Evolutionary conservation across 2,888 invertebrate genomes (phyloP), one percentile per base, ranked within the genome.

Genomic region (Perithous albicinctus): DNA sequence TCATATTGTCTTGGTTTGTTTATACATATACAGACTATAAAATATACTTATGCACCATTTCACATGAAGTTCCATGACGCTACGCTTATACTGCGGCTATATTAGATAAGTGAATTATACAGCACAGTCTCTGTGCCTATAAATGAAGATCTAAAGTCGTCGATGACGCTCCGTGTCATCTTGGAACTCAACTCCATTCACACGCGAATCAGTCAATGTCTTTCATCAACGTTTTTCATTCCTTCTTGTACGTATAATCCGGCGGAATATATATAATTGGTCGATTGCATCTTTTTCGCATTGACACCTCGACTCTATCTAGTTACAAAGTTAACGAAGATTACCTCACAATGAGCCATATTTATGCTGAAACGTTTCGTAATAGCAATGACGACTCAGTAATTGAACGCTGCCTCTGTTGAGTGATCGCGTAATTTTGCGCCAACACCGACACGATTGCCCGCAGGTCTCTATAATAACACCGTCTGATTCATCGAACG

Each of bases 1-100:
- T 73, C 61, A 63, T 63, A 26, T 77, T 73, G 77, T 69, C 63
- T 81, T 15, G 41, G 63, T 38, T 63, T 38, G 38, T 20, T 59
- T n/a, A n/a, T n/a, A n/a, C n/a, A n/a, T n/a, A 32, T 32, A 69
- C 20, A 51, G 35, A 63, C 48, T 8, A 23, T 35, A 26, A 54
- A 18, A 41, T 70, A 56, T 70, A 56, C 38, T 46, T 56, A 54
- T 26, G 29, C 20, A 20, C 6, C 29, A 29, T 35, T 32, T 74
- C 5, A 3, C 15, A 7, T 6, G 2, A 32, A 59, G 29, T 32
- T 32, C 29, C 15, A 29, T 10, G 8, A 35, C 59, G 32, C 15
- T 1, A 23, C 35, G 35, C 59, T 59, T 59, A 32, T 32, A 18
- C 32, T n/a, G 18, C 61, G n/a, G 18, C 10, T 15, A 18, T 10